These are phyloP conservation scores for Pammene aurita DNA, from an alignment of 2,888 invertebrate species.

Conservation along the genomic window DNA sequence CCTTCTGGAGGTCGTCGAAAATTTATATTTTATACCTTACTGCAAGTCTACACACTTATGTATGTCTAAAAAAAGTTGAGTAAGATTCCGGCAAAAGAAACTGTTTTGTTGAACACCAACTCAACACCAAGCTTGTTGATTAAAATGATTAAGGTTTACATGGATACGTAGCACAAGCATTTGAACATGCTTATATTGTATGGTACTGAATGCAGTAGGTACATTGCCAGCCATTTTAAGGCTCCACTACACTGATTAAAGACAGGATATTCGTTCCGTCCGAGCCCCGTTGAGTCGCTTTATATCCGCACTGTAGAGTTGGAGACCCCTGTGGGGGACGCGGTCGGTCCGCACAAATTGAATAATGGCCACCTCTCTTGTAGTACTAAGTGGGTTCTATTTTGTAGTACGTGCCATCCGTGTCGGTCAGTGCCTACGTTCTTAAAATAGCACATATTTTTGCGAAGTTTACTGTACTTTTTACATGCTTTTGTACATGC, in stretches of 20 bases:
- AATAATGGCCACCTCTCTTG: conserved; percentile 72
- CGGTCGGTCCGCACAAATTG: conserved; percentile 67
- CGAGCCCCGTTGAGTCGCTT: conserved; percentile 40
- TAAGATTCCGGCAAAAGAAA: too few relatives aligned
- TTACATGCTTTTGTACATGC: conserved; percentile 7
- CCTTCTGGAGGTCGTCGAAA: too few relatives aligned
- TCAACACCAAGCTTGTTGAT: too few relatives aligned
- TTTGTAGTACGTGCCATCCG: conserved; percentile 65
- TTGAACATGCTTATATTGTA: not conserved
- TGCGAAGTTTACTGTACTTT: conserved; percentile 26
- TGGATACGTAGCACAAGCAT: too few relatives aligned
- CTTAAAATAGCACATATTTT: conserved; percentile 32
- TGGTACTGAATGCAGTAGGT: not conserved
- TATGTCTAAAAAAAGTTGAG: too few relatives aligned
- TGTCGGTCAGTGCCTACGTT: conserved; percentile 44
- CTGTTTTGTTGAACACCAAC: too few relatives aligned
- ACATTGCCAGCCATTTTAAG: conserved; percentile 17
- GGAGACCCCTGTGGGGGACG: conserved; percentile 59
- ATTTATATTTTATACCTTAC: too few relatives aligned
- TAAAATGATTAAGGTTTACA: too few relatives aligned
- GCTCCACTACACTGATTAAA: conserved; percentile 22
- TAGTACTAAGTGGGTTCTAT: conserved; percentile 73
- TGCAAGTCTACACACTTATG: too few relatives aligned
- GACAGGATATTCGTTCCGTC: conserved; percentile 40
- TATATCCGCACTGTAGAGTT: conserved; percentile 48